phyloP scores from a whole-genome alignment of 2,113 vertebrate genomes.

The Grammomys dolichurus region DNA sequence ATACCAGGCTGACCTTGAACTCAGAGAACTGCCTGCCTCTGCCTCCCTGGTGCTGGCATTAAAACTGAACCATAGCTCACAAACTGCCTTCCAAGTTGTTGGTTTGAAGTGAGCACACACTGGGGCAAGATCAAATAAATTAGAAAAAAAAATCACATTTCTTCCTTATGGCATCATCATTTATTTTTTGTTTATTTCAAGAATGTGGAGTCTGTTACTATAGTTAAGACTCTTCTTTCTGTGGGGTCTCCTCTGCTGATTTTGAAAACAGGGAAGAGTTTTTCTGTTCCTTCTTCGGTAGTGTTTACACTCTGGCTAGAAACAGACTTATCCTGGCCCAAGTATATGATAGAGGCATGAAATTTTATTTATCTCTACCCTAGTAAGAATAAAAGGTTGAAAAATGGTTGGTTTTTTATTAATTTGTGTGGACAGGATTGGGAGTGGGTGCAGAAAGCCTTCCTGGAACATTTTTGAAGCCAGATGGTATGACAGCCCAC shows the following conservation, averaged over 20 bases:
- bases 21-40: neutral
- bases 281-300: neutral
- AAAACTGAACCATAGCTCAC: neutral
- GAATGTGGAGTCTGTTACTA: neutral
- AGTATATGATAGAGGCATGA: neutral
- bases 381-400: neutral
- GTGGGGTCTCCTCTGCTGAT: neutral
- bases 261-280: neutral
- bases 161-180: fast-evolving
- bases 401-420: neutral
- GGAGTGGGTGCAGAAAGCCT: neutral
- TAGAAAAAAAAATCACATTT: neutral
- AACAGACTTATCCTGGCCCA: neutral
- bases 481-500: neutral
- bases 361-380: neutral
- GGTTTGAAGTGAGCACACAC: neutral
- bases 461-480: neutral
- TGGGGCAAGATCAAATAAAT: neutral
- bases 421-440: neutral
- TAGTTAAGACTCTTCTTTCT: neutral
- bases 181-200: constrained; percentile 38
- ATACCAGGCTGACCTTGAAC: neutral
- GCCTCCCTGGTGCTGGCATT: neutral
- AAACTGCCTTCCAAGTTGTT: constrained; percentile 13
- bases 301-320: neutral